Evolutionary conservation across 2,113 vertebrate genomes (phyloP), one percentile per base, ranked within the genome.

Genomic region (Protomyctophum bolini): DNA sequence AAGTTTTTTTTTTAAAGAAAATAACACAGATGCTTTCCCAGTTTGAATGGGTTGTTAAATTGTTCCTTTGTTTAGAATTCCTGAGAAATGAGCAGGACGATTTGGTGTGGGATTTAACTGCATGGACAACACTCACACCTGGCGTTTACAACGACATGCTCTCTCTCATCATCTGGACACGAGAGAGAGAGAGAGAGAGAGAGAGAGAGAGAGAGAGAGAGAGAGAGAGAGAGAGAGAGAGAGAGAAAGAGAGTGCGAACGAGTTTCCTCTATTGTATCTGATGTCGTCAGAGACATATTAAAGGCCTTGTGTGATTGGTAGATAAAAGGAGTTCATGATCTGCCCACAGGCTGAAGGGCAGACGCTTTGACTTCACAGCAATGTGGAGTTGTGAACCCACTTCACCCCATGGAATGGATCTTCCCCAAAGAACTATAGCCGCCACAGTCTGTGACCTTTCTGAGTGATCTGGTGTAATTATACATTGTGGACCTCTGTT

Each of bases 391-490:
- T 21, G 21, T 21, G 8, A 6, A 63, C 8, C 2, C 11, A 5
- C 10, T 47, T 45, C 12, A 6, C 73, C 66, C 67, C 21, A 21
- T 21, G 21, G 21, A 21, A 21, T 41, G 33, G 33, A 3, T 41
- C 33, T 41, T 41, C 33, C 1, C 6, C 58, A 12, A 3, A 6
- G 33, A 2, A 41, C 52, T 69, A 29, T 69, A 29, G 51, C 66
- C 45, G 46, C 56, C 71, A 10, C 52, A 74, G 29, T 60, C 70
- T 62, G 75, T 79, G 78, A 86, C 89, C 82, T 89, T 88, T 88
- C 66, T 73, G 73, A 77, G 75, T 74, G 73, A 28, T 82, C 56
- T 65, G 47, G 58, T 69, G 73, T 85, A 83, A 86, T 88, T 83
- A 74, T 68, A 81, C 8, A 10, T 51, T 15, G 52, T 61, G 52